These are phyloP conservation scores for Chirona hameri DNA, from an alignment of 2,888 invertebrate species.

Conservation along the genomic window DNA sequence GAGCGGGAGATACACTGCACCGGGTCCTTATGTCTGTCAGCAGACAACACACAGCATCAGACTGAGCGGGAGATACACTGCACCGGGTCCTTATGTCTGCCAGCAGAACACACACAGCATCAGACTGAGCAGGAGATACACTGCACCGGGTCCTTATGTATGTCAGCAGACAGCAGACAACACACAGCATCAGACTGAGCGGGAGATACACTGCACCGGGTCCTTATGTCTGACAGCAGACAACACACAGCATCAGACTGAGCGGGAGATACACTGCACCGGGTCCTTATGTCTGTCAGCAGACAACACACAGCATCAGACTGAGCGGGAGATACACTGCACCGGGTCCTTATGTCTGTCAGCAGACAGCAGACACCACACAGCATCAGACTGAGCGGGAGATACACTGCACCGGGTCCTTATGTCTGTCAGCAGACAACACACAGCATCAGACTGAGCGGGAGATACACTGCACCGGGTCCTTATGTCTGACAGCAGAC, in stretches of 20 bases:
- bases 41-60: slow-evolving; percentile 60
- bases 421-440: slow-evolving; percentile 62
- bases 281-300: slow-evolving; percentile 82
- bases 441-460: too few relatives aligned
- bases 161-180: too few relatives aligned
- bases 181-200: too few relatives aligned
- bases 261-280: slow-evolving; percentile 87
- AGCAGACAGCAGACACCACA: too few relatives aligned
- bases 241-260: slow-evolving; percentile 89
- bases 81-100: slow-evolving; percentile 89
- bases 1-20: slow-evolving; percentile 90
- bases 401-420: slow-evolving; percentile 91
- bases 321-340: slow-evolving; percentile 89
- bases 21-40: slow-evolving; percentile 87
- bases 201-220: too few relatives aligned
- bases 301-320: slow-evolving; percentile 60
- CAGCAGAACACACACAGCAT: too few relatives aligned
- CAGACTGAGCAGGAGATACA: too few relatives aligned
- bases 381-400: slow-evolving; percentile 84
- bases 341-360: slow-evolving; percentile 89
- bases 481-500: too few relatives aligned
- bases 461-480: too few relatives aligned
- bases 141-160: too few relatives aligned
- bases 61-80: slow-evolving; percentile 89
- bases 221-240: slow-evolving; percentile 81